Conservation (phyloP, 2,888 invertebrate species). For the Phymatocera aterrima region DNA sequence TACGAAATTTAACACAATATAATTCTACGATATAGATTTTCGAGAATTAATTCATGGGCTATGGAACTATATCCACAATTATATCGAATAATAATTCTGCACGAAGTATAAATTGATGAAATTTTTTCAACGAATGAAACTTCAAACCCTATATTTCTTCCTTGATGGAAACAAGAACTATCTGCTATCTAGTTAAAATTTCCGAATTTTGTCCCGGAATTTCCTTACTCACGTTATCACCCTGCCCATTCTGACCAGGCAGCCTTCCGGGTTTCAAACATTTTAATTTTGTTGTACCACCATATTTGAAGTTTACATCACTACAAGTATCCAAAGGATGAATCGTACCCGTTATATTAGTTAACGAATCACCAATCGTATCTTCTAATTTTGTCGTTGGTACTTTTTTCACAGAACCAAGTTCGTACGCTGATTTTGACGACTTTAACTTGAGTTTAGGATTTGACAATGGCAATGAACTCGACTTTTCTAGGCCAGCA, state of each 20-base stretch:
- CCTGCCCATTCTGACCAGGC: slow-evolving; percentile 57
- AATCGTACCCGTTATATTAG: slow-evolving; percentile 69
- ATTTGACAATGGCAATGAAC: slow-evolving; percentile 67
- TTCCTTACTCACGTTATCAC: slow-evolving; percentile 62
- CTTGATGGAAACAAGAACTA: slow-evolving; percentile 62
- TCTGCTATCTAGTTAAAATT: slow-evolving; percentile 69
- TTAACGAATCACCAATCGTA: slow-evolving; percentile 74
- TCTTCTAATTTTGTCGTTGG: slow-evolving; percentile 73
- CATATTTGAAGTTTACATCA: slow-evolving; percentile 88
- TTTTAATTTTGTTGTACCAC: slow-evolving; percentile 88
- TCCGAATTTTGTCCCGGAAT: slow-evolving; percentile 65
- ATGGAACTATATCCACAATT: neutral
- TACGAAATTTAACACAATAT: neutral
- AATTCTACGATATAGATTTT: neutral
- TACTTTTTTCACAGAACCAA: slow-evolving; percentile 69
- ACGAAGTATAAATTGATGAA: neutral
- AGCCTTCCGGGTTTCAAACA: slow-evolving; percentile 79
- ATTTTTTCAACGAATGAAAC: neutral
- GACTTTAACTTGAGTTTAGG: slow-evolving; percentile 67
- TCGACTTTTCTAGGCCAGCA: slow-evolving; percentile 65
- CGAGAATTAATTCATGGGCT: neutral
- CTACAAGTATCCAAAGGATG: slow-evolving; percentile 86
- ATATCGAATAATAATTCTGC: slow-evolving; percentile 2
- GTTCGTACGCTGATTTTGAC: slow-evolving; percentile 71
- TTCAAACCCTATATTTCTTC: slow-evolving; percentile 52